Base-by-base conservation (phyloP, 2,113 vertebrate genomes). In the Hippocampus comes region DNA sequence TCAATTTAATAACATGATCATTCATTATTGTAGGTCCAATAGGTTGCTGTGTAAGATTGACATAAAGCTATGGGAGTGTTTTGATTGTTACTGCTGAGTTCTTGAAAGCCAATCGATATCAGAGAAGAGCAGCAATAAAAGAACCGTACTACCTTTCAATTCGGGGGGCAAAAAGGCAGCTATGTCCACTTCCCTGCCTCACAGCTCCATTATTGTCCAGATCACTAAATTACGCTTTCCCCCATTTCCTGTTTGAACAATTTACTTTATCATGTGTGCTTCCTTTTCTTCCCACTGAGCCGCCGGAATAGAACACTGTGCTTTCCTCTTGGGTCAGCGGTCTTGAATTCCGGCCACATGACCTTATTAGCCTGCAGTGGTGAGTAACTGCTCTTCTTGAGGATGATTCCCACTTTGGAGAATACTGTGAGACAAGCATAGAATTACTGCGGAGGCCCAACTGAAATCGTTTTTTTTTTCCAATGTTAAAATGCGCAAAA, bases 261-360 rank as follows among this genome's bases (percentile, higher is more conserved):
- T 8, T 11, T 15, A 14, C 42, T 65, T 46, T 43, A 23, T 43
- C 17, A 4, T 15, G 9, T 14, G n/a, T 21, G 72, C 56, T 1
- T 49, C 60, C 53, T 63, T 65, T n/a, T 55, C 9, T 10, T 10
- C 51, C 51, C 51, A 73, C 59, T 3, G 64, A 59, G 59, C 55
- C 69, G 60, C 69, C 46, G 10, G 18, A 55, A 67, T 25, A 66
- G 71, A 84, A 56, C 63, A 51, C 63, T 67, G 34, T 53, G 70
- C 72, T 75, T 53, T 61, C 25, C 49, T 72, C 41, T 75, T 23
- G 11, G 71, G 64, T 55, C 56, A 10, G 5, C 43, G 56, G 12
- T 63, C 48, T 78, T 70, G 20, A n/a, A 68, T 64, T 83, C 15
- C 61, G 68, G 66, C 34, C 42, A 30, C 25, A 30, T 41, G 65